Conservation (phyloP, 2,888 invertebrate species). For the Caenorhabditis afra region DNA sequence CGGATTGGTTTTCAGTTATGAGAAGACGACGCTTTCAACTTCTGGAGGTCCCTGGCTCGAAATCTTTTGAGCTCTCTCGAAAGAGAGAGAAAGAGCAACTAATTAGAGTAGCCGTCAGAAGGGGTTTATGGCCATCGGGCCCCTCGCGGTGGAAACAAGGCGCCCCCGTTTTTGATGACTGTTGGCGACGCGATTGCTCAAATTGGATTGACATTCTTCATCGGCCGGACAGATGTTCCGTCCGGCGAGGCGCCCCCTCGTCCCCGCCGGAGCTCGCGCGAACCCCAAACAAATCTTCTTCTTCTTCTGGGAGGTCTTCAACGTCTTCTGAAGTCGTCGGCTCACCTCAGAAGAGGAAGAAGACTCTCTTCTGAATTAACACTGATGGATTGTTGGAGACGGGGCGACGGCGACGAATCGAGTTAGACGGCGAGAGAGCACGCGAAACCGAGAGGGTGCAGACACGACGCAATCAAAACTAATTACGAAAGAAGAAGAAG, state of each 20-base stretch:
- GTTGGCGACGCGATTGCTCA: conserved; percentile 10
- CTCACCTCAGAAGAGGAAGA: conserved; percentile 23
- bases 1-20: conserved; percentile 37
- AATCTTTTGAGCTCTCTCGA: neutral
- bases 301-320: conserved; percentile 10
- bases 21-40: too few relatives aligned
- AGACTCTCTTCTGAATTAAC: conserved; percentile 38
- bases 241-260: neutral
- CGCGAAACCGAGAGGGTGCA: conserved; percentile 20
- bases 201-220: conserved; percentile 39
- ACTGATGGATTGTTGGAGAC: conserved; percentile 53
- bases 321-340: neutral
- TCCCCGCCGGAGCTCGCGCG: conserved; percentile 7
- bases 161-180: conserved; percentile 44
- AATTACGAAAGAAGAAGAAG: conserved; percentile 14
- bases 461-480: conserved; percentile 43
- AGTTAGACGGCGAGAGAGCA: conserved; percentile 38
- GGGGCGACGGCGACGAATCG: conserved; percentile 41
- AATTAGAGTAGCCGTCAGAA: conserved; percentile 9
- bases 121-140: conserved; percentile 30
- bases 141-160: neutral
- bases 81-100: too few relatives aligned
- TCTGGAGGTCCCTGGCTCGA: conserved; percentile 24
- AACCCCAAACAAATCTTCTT: conserved; percentile 31
- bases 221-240: conserved; percentile 7